phyloP scores from a whole-genome alignment of 64 coral and sea anemone species.

The Hydrozoanthus tunicans region DNA sequence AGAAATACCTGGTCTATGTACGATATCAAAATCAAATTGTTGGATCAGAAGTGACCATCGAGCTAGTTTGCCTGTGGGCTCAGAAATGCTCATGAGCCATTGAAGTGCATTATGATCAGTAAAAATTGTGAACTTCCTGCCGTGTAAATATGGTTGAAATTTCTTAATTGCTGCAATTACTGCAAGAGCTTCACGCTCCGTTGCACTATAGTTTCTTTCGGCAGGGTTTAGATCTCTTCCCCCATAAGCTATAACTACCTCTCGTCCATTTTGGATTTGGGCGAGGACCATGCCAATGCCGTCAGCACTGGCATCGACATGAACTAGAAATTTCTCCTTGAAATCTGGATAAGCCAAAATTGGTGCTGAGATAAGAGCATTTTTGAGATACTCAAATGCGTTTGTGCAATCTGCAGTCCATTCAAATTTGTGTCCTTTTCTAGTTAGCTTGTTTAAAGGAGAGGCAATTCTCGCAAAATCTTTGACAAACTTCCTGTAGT shows the following conservation, averaged over 20 bases:
- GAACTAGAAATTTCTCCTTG: background rate
- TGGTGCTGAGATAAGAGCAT: background rate
- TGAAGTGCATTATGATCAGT: slow-evolving; percentile 27
- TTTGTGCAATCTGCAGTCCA: background rate
- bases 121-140: background rate
- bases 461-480: background rate
- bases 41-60: too few species aligned
- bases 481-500: slow-evolving; percentile 1
- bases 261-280: background rate
- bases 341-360: slow-evolving; percentile 54
- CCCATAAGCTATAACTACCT: slow-evolving; percentile 12
- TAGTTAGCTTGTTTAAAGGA: slow-evolving; percentile 5
- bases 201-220: slow-evolving; percentile 13
- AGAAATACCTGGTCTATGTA: too few species aligned
- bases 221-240: background rate
- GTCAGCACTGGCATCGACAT: background rate
- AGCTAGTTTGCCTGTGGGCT: background rate
- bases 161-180: slow-evolving; percentile 17
- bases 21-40: too few species aligned
- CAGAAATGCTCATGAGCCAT: slow-evolving; percentile 8
- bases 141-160: slow-evolving; percentile 14
- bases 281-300: background rate
- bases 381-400: slow-evolving; percentile 10
- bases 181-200: slow-evolving; percentile 15
- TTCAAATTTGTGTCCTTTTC: background rate